Evolutionary conservation across 1,140 invertebrate species (phyloP).

Genomic region (Drosophila sulfurigaster): DNA sequence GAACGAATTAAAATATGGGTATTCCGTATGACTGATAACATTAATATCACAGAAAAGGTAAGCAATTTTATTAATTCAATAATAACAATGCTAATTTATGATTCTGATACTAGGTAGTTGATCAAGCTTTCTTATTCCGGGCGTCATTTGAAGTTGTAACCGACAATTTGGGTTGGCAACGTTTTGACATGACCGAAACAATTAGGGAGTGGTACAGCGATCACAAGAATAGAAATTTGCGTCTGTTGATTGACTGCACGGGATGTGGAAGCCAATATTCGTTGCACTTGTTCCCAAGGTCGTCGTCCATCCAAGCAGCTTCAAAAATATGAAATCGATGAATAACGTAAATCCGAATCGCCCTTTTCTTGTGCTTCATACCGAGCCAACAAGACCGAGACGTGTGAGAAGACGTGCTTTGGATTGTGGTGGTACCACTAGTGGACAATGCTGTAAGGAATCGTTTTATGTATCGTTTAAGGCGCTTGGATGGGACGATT

Average conservation of each 20-base stretch:
- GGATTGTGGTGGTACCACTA: slow-evolving; percentile 91
- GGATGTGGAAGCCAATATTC: slow-evolving; percentile 91
- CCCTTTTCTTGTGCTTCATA: slow-evolving; percentile 94
- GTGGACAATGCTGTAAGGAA: slow-evolving; percentile 95
- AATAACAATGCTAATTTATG: slow-evolving; percentile 5
- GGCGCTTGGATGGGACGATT: slow-evolving; percentile 96
- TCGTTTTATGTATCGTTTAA: slow-evolving; percentile 96
- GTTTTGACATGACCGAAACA: slow-evolving; percentile 92
- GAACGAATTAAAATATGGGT: slow-evolving; percentile 75
- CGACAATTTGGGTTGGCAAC: slow-evolving; percentile 92
- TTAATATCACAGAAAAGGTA: slow-evolving; percentile 72
- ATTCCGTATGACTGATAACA: slow-evolving; percentile 63
- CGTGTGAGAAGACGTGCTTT: slow-evolving; percentile 92
- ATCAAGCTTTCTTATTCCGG: slow-evolving; percentile 88
- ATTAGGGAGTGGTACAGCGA: slow-evolving; percentile 90
- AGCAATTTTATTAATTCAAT: not conserved
- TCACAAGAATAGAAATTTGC: slow-evolving; percentile 86
- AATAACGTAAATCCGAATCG: slow-evolving; percentile 87
- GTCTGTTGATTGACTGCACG: slow-evolving; percentile 93
- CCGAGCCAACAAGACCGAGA: slow-evolving; percentile 87
- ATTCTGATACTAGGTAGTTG: slow-evolving; percentile 85
- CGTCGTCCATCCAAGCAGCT: slow-evolving; percentile 23
- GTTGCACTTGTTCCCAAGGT: slow-evolving; percentile 85
- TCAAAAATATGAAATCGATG: slow-evolving; percentile 15
- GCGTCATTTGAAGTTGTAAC: slow-evolving; percentile 89